Evolutionary conservation across 2,113 vertebrate species (phyloP).

Genomic region (Osmerus mordax): DNA sequence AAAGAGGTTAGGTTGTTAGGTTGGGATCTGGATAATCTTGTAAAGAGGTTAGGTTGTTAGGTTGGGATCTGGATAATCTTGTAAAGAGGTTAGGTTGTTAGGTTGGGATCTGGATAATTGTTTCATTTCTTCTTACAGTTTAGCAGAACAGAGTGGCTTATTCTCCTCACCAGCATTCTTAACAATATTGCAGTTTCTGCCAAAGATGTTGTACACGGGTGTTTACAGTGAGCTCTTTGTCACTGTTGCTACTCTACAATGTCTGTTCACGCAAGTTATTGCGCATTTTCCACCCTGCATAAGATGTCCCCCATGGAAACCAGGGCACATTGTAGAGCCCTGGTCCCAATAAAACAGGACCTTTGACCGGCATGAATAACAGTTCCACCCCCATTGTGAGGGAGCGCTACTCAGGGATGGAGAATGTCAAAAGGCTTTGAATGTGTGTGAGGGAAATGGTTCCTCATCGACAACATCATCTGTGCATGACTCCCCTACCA

Average conservation of each 20-base stretch:
- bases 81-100: slow-evolving; percentile 18
- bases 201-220: slow-evolving; percentile 1
- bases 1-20: slow-evolving; percentile 10
- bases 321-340: slow-evolving; percentile 27
- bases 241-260: slow-evolving; percentile 18
- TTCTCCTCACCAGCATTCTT: slow-evolving; percentile 30
- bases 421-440: not conserved
- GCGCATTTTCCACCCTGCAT: slow-evolving; percentile 37
- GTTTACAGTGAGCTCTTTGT: not conserved
- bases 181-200: slow-evolving; percentile 39
- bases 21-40: too few species aligned
- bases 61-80: too few species aligned
- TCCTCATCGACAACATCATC: not conserved
- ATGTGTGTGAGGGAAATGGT: not conserved
- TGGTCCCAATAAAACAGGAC: slow-evolving; percentile 38
- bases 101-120: slow-evolving; percentile 50
- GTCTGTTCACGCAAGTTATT: slow-evolving; percentile 23
- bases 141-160: slow-evolving; percentile 20
- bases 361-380: slow-evolving; percentile 49
- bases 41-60: slow-evolving; percentile 9
- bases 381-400: not conserved
- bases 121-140: slow-evolving; percentile 12
- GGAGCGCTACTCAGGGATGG: not conserved
- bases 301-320: slow-evolving; percentile 45
- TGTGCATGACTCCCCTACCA: not conserved